Evolutionary conservation across 1,140 invertebrate genomes (phyloP).

Genomic region (Nymphalis io): DNA sequence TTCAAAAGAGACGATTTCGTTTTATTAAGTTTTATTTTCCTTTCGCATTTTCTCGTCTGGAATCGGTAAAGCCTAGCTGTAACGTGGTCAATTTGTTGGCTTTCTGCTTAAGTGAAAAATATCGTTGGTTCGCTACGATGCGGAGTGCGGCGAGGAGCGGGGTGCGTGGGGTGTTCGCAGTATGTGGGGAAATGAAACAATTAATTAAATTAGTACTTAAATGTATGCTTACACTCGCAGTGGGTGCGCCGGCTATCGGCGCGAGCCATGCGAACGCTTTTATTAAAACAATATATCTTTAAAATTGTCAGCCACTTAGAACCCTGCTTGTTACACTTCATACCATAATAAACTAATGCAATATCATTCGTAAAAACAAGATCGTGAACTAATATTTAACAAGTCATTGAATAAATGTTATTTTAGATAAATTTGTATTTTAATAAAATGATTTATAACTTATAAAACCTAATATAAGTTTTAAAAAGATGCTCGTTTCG

Average conservation of each 20-base stretch:
- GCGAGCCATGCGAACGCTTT: slow-evolving; percentile 46
- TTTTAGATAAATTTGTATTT: no score
- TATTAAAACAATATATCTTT: slow-evolving; percentile 75
- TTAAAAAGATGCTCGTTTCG: no score
- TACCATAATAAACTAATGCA: slow-evolving; percentile 33
- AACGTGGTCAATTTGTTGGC: slow-evolving; percentile 63
- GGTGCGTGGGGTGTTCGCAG: slow-evolving; percentile 35
- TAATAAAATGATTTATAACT: no score
- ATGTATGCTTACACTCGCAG: slow-evolving; percentile 56
- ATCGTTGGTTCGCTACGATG: slow-evolving; percentile 55
- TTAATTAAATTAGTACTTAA: slow-evolving; percentile 78
- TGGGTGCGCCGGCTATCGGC: slow-evolving; percentile 47
- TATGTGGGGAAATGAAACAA: slow-evolving; percentile 69
- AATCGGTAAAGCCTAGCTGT: slow-evolving; percentile 46
- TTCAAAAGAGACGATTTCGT: slow-evolving; percentile 27
- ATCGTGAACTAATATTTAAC: neutral
- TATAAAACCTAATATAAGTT: no score
- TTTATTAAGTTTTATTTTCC: slow-evolving; percentile 8
- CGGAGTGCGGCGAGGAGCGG: slow-evolving; percentile 18
- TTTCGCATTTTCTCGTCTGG: slow-evolving; percentile 31
- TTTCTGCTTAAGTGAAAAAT: slow-evolving; percentile 71
- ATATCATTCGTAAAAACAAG: slow-evolving; percentile 1
- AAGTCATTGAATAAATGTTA: no score
- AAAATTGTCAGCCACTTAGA: slow-evolving; percentile 47
- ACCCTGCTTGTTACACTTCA: slow-evolving; percentile 31